phyloP scores from a whole-genome alignment of 2,113 vertebrate species.

The Xenotilapia flavipinnis region DNA sequence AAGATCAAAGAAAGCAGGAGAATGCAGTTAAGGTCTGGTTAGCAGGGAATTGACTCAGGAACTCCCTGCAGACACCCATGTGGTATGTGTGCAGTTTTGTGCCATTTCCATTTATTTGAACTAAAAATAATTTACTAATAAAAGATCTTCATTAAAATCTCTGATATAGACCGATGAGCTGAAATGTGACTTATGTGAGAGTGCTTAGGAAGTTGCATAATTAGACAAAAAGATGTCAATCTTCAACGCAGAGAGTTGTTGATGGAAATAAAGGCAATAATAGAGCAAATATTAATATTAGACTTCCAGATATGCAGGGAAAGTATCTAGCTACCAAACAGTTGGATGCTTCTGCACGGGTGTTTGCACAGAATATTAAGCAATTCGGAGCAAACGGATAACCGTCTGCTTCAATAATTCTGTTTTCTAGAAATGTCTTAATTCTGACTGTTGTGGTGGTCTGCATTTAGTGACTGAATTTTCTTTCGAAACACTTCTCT shows the following conservation, averaged over 20 bases:
- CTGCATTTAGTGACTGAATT: not conserved
- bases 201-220: not conserved
- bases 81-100: not conserved
- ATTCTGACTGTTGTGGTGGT: not conserved
- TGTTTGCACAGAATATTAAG: not conserved
- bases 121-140: not conserved
- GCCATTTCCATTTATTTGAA: not conserved
- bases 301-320: not conserved
- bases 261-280: not conserved
- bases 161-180: not conserved
- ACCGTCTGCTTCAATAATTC: not conserved
- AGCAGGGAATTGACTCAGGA: not conserved
- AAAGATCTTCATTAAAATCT: not conserved
- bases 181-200: not conserved
- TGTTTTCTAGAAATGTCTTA: not conserved
- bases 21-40: not conserved
- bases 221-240: not conserved
- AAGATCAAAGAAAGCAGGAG: not conserved
- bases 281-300: not conserved
- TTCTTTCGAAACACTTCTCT: not conserved
- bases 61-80: not conserved
- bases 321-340: not conserved
- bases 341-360: not conserved
- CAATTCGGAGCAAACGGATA: not conserved
- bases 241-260: not conserved